Evolutionary conservation across 1,140 invertebrate genomes (phyloP).

Genomic region (Pseudomyrmex pallidus): DNA sequence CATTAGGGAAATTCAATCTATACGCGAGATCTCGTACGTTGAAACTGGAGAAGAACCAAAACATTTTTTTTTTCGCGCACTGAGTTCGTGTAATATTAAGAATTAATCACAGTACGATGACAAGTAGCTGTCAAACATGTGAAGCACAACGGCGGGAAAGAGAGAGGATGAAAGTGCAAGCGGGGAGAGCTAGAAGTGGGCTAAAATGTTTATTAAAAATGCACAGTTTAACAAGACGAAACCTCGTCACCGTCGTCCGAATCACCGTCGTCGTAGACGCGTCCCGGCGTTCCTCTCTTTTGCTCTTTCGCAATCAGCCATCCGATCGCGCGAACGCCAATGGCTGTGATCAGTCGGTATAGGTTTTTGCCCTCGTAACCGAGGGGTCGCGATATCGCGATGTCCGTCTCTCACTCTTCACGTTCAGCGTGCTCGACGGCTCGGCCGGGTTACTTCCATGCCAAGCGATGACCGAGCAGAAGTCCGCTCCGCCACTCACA

Average conservation of each 20-base stretch:
- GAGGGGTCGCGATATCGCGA: background rate
- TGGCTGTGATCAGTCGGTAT: conserved; percentile 36
- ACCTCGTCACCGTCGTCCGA: no score
- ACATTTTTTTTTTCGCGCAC: background rate
- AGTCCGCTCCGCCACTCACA: background rate
- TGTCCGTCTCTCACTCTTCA: background rate
- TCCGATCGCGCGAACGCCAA: conserved; percentile 15
- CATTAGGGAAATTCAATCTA: no score
- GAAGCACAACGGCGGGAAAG: conserved; percentile 15
- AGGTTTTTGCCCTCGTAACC: background rate
- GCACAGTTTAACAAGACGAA: background rate
- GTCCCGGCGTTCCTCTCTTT: conserved; percentile 6
- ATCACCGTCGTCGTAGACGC: conserved; percentile 10
- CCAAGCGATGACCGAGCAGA: background rate
- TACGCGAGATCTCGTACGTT: no score
- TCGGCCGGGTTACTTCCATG: conserved; percentile 25
- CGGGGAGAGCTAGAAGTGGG: background rate
- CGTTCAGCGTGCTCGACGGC: conserved; percentile 20
- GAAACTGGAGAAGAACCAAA: background rate
- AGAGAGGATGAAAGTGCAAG: conserved; percentile 19
- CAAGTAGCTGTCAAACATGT: conserved; percentile 67
- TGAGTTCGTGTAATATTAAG: conserved; percentile 42
- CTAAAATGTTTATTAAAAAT: conserved; percentile 71
- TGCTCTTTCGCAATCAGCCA: conserved; percentile 1
- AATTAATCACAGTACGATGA: conserved; percentile 48